Percentiles rank a stretch among this genome's conserved stretches.
Evolutionary conservation across 2,888 invertebrate species (phyloP).

Genomic region (Oscheius myriophilus): DNA sequence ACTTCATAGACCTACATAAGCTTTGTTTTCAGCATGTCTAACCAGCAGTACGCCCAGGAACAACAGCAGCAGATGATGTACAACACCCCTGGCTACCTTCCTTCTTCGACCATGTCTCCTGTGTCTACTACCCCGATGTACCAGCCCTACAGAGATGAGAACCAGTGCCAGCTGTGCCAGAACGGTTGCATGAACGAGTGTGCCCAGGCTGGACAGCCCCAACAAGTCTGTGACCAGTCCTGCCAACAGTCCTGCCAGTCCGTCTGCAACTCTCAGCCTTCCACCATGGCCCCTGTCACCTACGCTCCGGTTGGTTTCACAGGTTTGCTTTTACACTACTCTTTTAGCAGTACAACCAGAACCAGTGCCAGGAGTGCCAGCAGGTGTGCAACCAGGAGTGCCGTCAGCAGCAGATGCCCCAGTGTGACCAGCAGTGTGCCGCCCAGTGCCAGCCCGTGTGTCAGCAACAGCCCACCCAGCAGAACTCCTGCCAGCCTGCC

Average conservation of each 20-base stretch:
- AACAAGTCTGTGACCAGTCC: constrained; percentile 4
- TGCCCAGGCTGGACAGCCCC: constrained; percentile 17
- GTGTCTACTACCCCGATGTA: constrained; percentile 12
- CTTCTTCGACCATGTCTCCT: constrained; percentile 41
- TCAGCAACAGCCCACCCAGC: constrained; percentile 23
- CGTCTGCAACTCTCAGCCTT: constrained; percentile 27
- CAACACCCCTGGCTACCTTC: constrained; percentile 46
- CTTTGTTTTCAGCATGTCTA: constrained; percentile 23
- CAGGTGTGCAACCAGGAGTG: constrained; percentile 38
- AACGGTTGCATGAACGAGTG: constrained; percentile 42
- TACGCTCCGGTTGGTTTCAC: not conserved
- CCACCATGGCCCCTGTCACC: constrained; percentile 11
- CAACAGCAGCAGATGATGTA: constrained; percentile 48
- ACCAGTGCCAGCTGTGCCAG: constrained; percentile 47
- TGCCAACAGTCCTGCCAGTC: constrained; percentile 43
- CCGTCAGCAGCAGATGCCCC: constrained; percentile 30
- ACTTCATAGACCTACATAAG: not conserved
- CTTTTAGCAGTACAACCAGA: constrained; percentile 16
- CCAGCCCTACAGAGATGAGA: constrained; percentile 24
- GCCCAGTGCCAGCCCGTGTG: constrained; percentile 42
- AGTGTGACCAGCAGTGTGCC: constrained; percentile 44
- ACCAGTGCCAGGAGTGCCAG: constrained; percentile 19
- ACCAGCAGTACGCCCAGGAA: constrained; percentile 50
- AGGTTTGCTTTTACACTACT: too few relatives aligned
- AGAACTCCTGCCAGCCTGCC: not conserved